These are phyloP conservation scores for Tetramorium alpestre DNA, from an alignment of 1,140 invertebrate species.

Conservation along the genomic window DNA sequence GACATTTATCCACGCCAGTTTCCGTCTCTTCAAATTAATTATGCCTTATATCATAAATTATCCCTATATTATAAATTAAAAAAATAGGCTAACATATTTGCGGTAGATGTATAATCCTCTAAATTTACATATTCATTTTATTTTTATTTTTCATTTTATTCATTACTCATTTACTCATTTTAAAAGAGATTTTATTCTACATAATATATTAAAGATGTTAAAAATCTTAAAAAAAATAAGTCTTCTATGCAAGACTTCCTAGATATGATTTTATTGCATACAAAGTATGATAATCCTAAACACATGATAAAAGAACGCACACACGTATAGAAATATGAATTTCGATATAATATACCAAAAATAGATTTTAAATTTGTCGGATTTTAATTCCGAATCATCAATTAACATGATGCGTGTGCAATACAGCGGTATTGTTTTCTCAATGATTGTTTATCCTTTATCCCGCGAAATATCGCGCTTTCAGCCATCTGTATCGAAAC, in stretches of 20 bases:
- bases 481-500: not conserved
- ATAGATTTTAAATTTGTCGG: not conserved
- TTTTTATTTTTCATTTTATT: not conserved
- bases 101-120: not conserved
- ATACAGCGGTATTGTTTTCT: constrained; percentile 1
- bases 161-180: not conserved
- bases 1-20: not conserved
- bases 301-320: not conserved
- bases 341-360: not conserved
- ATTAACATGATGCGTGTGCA: not conserved
- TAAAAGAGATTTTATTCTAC: not conserved
- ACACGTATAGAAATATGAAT: not conserved
- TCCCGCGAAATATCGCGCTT: constrained; percentile 38
- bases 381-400: constrained; percentile 1
- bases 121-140: not conserved
- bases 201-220: not conserved
- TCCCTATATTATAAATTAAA: not conserved
- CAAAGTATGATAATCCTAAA: not conserved
- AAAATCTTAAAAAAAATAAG: not conserved
- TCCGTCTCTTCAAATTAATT: not conserved
- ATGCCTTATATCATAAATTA: not conserved
- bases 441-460: not conserved
- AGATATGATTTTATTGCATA: not conserved
- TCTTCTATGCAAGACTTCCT: not conserved
- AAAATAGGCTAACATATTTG: not conserved